Evolutionary conservation across 2,888 invertebrate genomes (phyloP).

Genomic region (Julus scanicus): DNA sequence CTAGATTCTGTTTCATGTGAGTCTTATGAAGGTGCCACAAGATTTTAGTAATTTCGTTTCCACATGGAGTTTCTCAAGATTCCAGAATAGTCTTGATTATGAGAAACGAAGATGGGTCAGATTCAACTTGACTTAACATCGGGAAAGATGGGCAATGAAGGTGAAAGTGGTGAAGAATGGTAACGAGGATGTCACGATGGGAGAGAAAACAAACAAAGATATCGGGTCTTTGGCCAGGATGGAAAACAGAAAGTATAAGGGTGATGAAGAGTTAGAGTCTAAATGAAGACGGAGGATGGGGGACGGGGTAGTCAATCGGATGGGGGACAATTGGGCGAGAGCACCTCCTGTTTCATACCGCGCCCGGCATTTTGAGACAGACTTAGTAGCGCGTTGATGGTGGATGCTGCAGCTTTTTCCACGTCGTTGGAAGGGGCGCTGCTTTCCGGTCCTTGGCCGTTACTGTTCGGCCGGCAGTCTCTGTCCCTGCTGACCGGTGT

Average conservation of each 20-base stretch:
- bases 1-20: neutral
- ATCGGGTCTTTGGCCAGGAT: conserved; percentile 39
- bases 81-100: too few relatives aligned
- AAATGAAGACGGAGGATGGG: neutral
- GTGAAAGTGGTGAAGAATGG: neutral
- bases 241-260: neutral
- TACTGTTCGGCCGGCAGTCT: conserved; percentile 53
- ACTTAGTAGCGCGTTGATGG: conserved; percentile 58
- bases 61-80: too few relatives aligned
- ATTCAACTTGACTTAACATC: neutral
- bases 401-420: conserved; percentile 58
- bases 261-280: neutral
- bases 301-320: conserved; percentile 55
- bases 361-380: conserved; percentile 58
- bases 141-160: neutral
- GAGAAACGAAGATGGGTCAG: neutral
- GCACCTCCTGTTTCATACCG: conserved; percentile 57
- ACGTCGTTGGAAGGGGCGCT: conserved; percentile 56
- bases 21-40: neutral
- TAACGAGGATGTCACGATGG: neutral
- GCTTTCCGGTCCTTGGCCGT: conserved; percentile 51
- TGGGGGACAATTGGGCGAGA: conserved; percentile 56
- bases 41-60: neutral
- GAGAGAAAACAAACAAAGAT: neutral
- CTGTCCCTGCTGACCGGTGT: conserved; percentile 51